These are phyloP conservation scores for Dipodomys stephensi DNA, from an alignment of 2,113 vertebrate species.

Conservation along the genomic window DNA sequence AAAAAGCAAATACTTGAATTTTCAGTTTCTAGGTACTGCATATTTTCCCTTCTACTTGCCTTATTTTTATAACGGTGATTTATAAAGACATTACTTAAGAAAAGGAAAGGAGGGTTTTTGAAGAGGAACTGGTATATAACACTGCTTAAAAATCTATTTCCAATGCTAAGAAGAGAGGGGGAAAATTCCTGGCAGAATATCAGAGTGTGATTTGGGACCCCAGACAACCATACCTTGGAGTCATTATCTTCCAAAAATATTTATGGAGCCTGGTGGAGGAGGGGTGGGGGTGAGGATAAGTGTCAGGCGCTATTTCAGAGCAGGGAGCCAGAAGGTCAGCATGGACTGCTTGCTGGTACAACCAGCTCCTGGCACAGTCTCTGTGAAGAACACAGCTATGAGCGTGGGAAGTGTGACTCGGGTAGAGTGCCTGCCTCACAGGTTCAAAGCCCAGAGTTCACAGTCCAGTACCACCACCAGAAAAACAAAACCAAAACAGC, in stretches of 20 bases:
- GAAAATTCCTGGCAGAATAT: background rate
- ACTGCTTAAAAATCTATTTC: conserved; percentile 80
- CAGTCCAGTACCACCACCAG: too few species aligned
- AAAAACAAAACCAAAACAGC: too few species aligned
- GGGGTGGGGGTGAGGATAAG: background rate
- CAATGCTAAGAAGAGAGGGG: conserved; percentile 37
- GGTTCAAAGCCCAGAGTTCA: background rate
- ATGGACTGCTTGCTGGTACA: background rate
- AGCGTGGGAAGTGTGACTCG: background rate
- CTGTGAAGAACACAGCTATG: background rate
- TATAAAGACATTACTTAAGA: conserved; percentile 89
- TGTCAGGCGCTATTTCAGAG: background rate
- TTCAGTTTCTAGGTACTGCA: conserved; percentile 88
- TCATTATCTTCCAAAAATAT: conserved; percentile 56
- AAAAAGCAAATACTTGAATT: conserved; percentile 91
- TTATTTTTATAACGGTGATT: conserved; percentile 93
- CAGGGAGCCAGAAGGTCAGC: background rate
- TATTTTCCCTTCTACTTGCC: conserved; percentile 90
- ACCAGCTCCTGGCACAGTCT: background rate
- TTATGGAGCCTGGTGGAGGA: conserved; percentile 25
- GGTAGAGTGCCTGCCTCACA: too few species aligned
- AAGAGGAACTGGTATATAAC: conserved; percentile 78
- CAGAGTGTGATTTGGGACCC: background rate
- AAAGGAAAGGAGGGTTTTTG: conserved; percentile 82
- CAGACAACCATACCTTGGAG: background rate